Base-by-base conservation (phyloP, 2,797 vertebrate genomes). In the Vespertilio murinus region DNA sequence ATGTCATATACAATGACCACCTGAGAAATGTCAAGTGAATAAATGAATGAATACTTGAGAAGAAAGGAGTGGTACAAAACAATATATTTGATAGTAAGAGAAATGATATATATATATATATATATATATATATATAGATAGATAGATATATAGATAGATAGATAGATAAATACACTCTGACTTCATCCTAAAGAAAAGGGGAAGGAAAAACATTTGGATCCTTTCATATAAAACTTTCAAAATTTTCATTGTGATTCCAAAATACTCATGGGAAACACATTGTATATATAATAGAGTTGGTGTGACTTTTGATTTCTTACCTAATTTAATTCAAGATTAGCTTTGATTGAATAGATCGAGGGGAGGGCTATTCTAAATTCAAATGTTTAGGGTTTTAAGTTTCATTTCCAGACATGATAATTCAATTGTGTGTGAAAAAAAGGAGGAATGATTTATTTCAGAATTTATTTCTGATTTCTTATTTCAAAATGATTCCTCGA, bases 241-340 rank as follows among this genome's bases (percentile, higher is more conserved):
- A 90, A 80, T 35, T 47, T 13, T 64, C 83, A 64, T 75, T 94
- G 35, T 81, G 23, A 84, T 75, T 65, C 93, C 6, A 89, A 47
- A 47, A 82, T 9, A 70, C 7, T 13, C 84, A 14, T 20, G 5
- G 74, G 30, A 92, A 85, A 77, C 3, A 49, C 25, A 33, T 67
- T 71, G 64, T 49, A 45, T 20, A 71, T 33, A 30, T 18, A 61
- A 70, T 40, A 67, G 12, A 91, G 93, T 87, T 47, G 40, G 22
- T 84, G 2, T 91, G 83, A 2, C 4, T 65, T 93, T 49, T 86
- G 61, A 8, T 74, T 94, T 96, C 22, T 54, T 80, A 75, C 5
- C 3, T 38, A 64, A 75, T 80, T 88, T 83, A 64, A 45, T 73
- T 86, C 49, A 74, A 92, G 20, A 73, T 42, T 77, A 28, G 75